Conservation (phyloP, 2,113 vertebrate genomes). For the Hippocampus guttulatus region DNA sequence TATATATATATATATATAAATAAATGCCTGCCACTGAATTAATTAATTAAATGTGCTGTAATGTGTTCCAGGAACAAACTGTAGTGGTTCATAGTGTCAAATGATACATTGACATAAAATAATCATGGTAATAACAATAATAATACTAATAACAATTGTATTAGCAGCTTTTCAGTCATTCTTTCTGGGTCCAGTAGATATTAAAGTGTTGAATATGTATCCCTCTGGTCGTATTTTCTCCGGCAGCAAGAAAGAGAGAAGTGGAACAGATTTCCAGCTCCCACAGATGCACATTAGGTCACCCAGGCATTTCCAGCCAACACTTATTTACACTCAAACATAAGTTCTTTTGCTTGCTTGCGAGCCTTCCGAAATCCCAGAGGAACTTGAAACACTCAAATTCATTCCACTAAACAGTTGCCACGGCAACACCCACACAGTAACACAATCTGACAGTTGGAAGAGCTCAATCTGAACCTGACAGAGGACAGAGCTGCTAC, state of each 20-base stretch:
- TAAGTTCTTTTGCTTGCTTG: neutral
- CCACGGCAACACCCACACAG: conserved; percentile 46
- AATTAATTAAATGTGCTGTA: neutral
- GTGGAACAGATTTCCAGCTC: conserved; percentile 55
- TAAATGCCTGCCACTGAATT: no score
- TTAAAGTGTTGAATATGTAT: neutral
- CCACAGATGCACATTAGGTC: conserved; percentile 64
- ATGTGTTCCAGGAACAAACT: neutral
- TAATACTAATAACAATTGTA: neutral
- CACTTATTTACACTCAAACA: conserved; percentile 39
- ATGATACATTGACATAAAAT: neutral
- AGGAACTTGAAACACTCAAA: conserved; percentile 48
- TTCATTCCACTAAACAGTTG: conserved; percentile 47
- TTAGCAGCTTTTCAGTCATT: neutral
- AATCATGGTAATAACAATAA: no score
- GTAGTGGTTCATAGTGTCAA: neutral
- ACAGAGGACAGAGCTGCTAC: neutral
- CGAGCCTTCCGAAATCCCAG: conserved; percentile 24
- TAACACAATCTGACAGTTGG: conserved; percentile 32
- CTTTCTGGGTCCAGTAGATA: neutral
- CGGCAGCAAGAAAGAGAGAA: conserved; percentile 32
- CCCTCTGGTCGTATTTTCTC: neutral
- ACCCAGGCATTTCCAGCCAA: conserved; percentile 49
- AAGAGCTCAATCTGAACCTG: conserved; percentile 14
- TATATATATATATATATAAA: no score